Evolutionary conservation across 2,113 vertebrate genomes (phyloP).

Genomic region (Rhodinocichla rosea): DNA sequence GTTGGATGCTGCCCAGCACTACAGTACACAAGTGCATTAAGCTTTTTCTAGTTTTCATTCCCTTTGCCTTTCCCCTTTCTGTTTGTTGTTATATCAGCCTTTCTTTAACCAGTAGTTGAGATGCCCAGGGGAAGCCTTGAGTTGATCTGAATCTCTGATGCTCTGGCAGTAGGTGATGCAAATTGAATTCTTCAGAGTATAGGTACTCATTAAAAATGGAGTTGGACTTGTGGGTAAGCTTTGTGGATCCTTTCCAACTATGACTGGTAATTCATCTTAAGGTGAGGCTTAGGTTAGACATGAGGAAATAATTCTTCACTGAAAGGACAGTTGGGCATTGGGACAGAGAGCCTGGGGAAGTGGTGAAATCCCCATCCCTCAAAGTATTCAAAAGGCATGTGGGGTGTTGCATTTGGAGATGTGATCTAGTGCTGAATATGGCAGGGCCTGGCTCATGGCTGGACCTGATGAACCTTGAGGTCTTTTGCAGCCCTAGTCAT

Average conservation of each 20-base stretch:
- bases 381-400: rapidly evolving
- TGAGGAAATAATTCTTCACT: background rate
- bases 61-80: background rate
- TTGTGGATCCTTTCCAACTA: background rate
- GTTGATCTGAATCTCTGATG: background rate
- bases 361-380: background rate
- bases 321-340: background rate
- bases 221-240: background rate
- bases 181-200: background rate
- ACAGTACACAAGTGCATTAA: background rate
- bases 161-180: background rate
- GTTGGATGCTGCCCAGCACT: background rate
- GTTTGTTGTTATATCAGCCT: background rate
- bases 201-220: background rate
- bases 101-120: background rate
- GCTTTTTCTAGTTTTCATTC: background rate
- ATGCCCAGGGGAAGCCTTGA: background rate
- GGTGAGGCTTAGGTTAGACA: background rate
- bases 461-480: background rate
- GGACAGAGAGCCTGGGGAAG: background rate
- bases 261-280: background rate
- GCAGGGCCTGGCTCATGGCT: background rate
- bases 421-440: background rate
- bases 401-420: background rate
- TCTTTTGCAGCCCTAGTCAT: background rate